Conservation (phyloP, 1,140 invertebrate species). For the Nephotettix cincticeps region DNA sequence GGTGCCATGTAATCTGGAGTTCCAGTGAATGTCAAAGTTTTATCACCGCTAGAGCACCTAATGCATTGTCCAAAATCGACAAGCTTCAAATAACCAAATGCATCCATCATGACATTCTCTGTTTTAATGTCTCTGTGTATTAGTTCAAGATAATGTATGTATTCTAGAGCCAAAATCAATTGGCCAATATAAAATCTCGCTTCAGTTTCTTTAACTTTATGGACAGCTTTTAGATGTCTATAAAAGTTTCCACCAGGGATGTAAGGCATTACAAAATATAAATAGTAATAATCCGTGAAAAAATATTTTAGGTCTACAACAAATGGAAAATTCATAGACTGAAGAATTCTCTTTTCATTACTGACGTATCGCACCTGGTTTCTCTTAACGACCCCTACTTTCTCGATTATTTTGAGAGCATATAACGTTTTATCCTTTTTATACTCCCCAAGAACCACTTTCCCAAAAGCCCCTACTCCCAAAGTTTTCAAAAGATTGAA, state of each 20-base stretch:
- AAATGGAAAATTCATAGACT: conserved; percentile 78
- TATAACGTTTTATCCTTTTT: conserved; percentile 61
- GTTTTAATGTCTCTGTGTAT: conserved; percentile 94
- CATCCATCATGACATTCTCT: conserved; percentile 92
- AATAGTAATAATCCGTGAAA: conserved; percentile 82
- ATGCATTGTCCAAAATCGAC: conserved; percentile 94
- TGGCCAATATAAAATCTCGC: conserved; percentile 91
- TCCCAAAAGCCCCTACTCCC: not conserved
- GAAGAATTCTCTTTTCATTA: conserved; percentile 83
- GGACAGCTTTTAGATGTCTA: conserved; percentile 55
- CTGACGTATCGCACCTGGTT: conserved; percentile 43
- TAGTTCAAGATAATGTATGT: conserved; percentile 86
- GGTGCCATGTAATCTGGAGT: conserved; percentile 87
- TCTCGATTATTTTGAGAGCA: conserved; percentile 91
- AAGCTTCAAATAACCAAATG: conserved; percentile 78
- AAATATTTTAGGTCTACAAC: conserved; percentile 79
- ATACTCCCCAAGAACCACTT: conserved; percentile 42
- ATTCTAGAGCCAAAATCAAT: conserved; percentile 88
- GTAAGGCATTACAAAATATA: conserved; percentile 80
- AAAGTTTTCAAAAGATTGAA: not conserved
- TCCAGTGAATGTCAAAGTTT: conserved; percentile 46
- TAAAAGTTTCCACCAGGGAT: conserved; percentile 83
- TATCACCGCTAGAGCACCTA: conserved; percentile 54
- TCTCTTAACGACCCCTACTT: conserved; percentile 54
- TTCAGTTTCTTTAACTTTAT: conserved; percentile 56